Percentiles rank a stretch among this genome's conserved stretches.
phyloP scores from a whole-genome alignment of 1,140 invertebrate species.

The Mactra quadrangularis region DNA sequence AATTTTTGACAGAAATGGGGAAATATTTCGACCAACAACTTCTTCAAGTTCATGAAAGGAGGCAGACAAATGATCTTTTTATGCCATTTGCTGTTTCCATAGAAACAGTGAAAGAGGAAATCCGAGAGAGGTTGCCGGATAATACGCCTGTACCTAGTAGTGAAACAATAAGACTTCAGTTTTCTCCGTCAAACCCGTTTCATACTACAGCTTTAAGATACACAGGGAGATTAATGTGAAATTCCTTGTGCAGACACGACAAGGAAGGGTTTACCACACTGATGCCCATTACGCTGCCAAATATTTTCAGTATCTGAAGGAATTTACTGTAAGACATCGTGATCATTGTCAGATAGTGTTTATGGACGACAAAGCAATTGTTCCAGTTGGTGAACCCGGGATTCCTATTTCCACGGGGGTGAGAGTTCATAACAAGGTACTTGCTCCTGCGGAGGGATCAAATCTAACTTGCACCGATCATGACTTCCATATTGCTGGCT shows the following conservation, averaged over 20 bases:
- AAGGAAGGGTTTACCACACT: slow-evolving; percentile 41
- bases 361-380: slow-evolving; percentile 66
- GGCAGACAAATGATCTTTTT: slow-evolving; percentile 37
- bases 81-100: slow-evolving; percentile 58
- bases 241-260: slow-evolving; percentile 61
- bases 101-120: slow-evolving; percentile 28
- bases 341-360: slow-evolving; percentile 16
- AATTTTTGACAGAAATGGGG: slow-evolving; percentile 37
- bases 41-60: slow-evolving; percentile 64
- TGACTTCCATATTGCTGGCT: slow-evolving; percentile 50
- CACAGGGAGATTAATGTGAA: slow-evolving; percentile 63
- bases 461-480: slow-evolving; percentile 59
- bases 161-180: slow-evolving; percentile 36
- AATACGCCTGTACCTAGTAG: slow-evolving; percentile 26
- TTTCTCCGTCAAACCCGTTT: slow-evolving; percentile 55
- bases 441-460: slow-evolving; percentile 24
- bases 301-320: slow-evolving; percentile 52
- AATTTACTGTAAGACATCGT: slow-evolving; percentile 54
- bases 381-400: slow-evolving; percentile 62
- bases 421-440: slow-evolving; percentile 29
- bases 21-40: slow-evolving; percentile 46
- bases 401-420: slow-evolving; percentile 57
- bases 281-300: slow-evolving; percentile 38
- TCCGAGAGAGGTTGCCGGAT: slow-evolving; percentile 14
- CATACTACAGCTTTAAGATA: slow-evolving; percentile 41